Percentiles rank a stretch among this genome's conserved stretches.
Evolutionary conservation across 2,113 vertebrate species (phyloP).

Genomic region (Fukomys damarensis): DNA sequence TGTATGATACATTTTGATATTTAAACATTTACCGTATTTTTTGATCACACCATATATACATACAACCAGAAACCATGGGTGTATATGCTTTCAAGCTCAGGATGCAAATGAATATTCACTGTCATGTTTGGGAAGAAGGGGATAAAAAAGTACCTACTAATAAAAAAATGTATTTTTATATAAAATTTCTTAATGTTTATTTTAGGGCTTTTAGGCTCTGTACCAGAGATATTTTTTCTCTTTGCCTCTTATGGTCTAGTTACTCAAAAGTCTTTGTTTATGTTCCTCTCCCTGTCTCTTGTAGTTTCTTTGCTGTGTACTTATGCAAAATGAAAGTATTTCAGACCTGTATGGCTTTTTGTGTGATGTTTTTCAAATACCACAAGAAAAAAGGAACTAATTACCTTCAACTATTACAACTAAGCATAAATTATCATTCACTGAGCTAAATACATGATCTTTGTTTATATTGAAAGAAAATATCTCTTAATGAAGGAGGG

Average conservation of each 20-base stretch:
- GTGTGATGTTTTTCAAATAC: conserved; percentile 25
- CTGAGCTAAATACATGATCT: conserved; percentile 49
- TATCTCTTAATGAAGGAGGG: neutral
- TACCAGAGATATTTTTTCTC: neutral
- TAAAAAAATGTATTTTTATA: neutral
- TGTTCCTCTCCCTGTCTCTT: conserved; percentile 29
- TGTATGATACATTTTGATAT: neutral
- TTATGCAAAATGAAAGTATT: conserved; percentile 50
- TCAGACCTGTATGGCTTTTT: conserved; percentile 45
- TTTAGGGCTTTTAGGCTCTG: conserved; percentile 35
- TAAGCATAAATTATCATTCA: conserved; percentile 68
- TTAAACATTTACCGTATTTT: neutral
- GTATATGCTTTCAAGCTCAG: neutral
- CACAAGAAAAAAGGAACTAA: neutral
- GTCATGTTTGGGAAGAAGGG: neutral
- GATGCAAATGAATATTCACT: neutral
- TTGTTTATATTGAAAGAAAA: conserved; percentile 53
- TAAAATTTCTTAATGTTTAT: conserved; percentile 31
- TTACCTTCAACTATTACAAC: conserved; percentile 64
- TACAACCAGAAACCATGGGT: neutral
- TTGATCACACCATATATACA: too few relatives aligned
- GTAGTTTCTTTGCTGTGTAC: conserved; percentile 39
- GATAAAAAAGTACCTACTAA: neutral
- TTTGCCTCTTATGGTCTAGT: neutral
- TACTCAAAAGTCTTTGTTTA: conserved; percentile 12